These are phyloP conservation scores for Latrodectus elegans DNA, from an alignment of 2,888 invertebrate species.

Conservation along the genomic window DNA sequence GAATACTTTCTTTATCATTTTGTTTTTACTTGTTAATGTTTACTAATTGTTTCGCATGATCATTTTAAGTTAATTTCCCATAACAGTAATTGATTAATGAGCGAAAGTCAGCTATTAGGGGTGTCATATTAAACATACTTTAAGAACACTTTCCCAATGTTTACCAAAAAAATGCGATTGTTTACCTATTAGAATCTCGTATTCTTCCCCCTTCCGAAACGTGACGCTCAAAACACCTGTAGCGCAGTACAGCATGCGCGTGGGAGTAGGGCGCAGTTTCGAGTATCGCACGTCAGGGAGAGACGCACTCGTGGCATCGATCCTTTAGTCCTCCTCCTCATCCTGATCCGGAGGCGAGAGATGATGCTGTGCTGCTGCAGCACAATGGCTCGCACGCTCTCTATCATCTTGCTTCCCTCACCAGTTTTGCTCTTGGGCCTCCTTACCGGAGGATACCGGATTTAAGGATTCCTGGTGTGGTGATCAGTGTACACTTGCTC, in stretches of 20 bases:
- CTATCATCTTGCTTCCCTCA: not conserved
- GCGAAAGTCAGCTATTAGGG: too few relatives aligned
- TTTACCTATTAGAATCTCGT: too few relatives aligned
- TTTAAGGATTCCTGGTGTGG: not conserved
- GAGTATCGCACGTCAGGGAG: constrained; percentile 11
- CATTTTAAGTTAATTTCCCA: too few relatives aligned
- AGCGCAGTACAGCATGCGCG: constrained; percentile 60
- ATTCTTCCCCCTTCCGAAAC: not conserved
- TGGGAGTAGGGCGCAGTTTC: constrained; percentile 16
- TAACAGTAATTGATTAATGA: too few relatives aligned
- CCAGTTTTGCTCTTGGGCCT: not conserved
- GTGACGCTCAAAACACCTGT: constrained; percentile 46
- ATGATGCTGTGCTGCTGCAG: constrained; percentile 16
- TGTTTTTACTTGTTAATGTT: too few relatives aligned
- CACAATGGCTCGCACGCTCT: constrained; percentile 35
- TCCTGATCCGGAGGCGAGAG: constrained; percentile 10
- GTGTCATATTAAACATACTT: too few relatives aligned
- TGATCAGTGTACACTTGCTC: constrained; percentile 1
- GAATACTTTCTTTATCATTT: too few relatives aligned
- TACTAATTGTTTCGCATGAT: too few relatives aligned
- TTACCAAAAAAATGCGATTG: too few relatives aligned
- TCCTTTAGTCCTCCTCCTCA: constrained; percentile 10
- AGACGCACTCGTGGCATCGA: constrained; percentile 30
- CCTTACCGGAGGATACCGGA: not conserved
- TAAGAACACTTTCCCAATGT: too few relatives aligned